These are phyloP conservation scores for Physella acuta DNA, from an alignment of 1,140 invertebrate species.

Conservation along the genomic window DNA sequence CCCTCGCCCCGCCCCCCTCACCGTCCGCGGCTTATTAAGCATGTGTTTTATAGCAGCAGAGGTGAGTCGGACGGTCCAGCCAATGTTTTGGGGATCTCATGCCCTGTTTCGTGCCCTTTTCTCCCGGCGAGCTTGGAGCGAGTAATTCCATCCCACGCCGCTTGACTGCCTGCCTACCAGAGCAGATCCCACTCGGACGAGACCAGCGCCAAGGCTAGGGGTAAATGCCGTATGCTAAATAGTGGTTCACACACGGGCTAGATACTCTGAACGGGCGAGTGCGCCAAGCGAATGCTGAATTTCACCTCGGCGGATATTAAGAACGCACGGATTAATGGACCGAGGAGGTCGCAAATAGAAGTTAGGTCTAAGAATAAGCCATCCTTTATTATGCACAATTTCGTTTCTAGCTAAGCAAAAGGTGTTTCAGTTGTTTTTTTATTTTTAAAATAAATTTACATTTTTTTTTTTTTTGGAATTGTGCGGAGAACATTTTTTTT, in stretches of 20 bases:
- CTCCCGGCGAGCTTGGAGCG: constrained; percentile 4
- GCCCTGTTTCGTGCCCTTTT: constrained; percentile 15
- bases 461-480: too few species aligned
- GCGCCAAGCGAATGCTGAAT: constrained; percentile 6
- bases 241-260: constrained; percentile 1
- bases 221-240: constrained; percentile 2
- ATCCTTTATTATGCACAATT: constrained; percentile 11
- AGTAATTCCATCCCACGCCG: constrained; percentile 15
- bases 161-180: constrained; percentile 10
- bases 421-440: too few species aligned
- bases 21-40: constrained; percentile 1
- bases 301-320: constrained; percentile 10
- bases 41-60: constrained; percentile 17
- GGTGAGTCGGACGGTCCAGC: constrained; percentile 13
- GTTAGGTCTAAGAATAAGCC: background rate
- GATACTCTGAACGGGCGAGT: constrained; percentile 10
- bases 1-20: background rate
- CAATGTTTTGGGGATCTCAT: constrained; percentile 6
- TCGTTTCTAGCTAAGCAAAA: constrained; percentile 1
- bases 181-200: constrained; percentile 8
- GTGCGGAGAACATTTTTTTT: too few species aligned
- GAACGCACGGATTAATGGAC: constrained; percentile 2
- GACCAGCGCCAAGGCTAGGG: background rate
- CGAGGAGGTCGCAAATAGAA: background rate
- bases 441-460: too few species aligned